Conservation (phyloP, 2,797 vertebrate species). For the Knipowitschia caucasica region DNA sequence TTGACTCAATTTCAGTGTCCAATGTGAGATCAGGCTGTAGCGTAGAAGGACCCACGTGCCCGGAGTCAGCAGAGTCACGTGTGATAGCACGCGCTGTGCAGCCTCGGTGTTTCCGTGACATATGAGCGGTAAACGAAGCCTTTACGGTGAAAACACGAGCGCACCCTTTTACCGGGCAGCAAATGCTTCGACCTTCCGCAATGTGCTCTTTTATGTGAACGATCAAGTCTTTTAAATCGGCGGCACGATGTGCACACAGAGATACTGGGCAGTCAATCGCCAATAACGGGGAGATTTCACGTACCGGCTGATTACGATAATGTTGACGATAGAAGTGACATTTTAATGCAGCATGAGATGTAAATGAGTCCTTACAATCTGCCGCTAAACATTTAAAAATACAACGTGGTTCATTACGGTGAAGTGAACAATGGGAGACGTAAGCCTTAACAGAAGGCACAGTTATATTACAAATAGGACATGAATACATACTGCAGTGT, state of each 20-base stretch:
- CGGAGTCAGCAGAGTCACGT: neutral
- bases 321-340: slow-evolving; percentile 25
- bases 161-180: slow-evolving; percentile 31
- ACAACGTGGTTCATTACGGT: slow-evolving; percentile 11
- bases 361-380: slow-evolving; percentile 27
- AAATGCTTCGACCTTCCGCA: slow-evolving; percentile 13
- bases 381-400: slow-evolving; percentile 30
- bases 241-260: slow-evolving; percentile 26
- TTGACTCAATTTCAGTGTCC: neutral
- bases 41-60: neutral
- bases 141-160: slow-evolving; percentile 24
- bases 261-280: slow-evolving; percentile 19
- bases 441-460: slow-evolving; percentile 11
- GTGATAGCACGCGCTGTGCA: slow-evolving; percentile 15
- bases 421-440: slow-evolving; percentile 10
- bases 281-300: neutral
- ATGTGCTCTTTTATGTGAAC: slow-evolving; percentile 41
- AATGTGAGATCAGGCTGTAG: neutral
- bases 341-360: slow-evolving; percentile 21
- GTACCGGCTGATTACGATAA: neutral
- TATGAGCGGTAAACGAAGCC: slow-evolving; percentile 27
- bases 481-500: slow-evolving; percentile 1
- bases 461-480: slow-evolving; percentile 7
- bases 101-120: slow-evolving; percentile 40
- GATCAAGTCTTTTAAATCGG: slow-evolving; percentile 4